Evolutionary conservation across 1,140 invertebrate species (phyloP), one percentile per base, ranked within the genome.

Genomic region (Platyura marginata): DNA sequence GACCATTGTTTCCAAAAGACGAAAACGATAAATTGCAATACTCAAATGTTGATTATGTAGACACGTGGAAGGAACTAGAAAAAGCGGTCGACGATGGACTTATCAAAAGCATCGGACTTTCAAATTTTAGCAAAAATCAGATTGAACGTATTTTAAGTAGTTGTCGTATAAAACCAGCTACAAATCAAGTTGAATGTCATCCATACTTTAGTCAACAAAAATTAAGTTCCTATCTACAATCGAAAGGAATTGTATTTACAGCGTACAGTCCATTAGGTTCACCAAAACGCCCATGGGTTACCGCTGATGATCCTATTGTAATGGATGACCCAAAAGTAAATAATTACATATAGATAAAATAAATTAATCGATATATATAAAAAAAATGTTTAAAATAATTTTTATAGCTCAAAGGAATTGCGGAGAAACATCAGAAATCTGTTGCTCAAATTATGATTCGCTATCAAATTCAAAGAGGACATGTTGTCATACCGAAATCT

Each of bases 41-140:
- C 43, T 73, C 57, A 23, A 68, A 75, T 44, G 65, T 72, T 33
- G 78, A 83, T 56, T 82, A 75, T 50, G 49, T 77, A 0, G 78
- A 83, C 23, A 81, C 81, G 0, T 88, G 81, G 80, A 69, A 71
- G 60, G 80, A 63, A 13, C 69, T 86, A 68, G 81, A 85, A 56
- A 62, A 74, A 42, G 70, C 70, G 42, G 71, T 77, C 2, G 57
- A 72, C 44, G 53, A 68, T 43, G 81, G 80, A 8, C 55, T 81
- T 21, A 62, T 70, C 0, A 74, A 69, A 47, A 71, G 72, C 34
- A 83, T 88, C 49, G 83, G 83, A 10, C 38, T 87, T 2, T 84
- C 79, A 9, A 88, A 87, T 54, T 88, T 88, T 53, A 85, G 81
- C 51, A 68, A 58, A 36, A 59, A 70, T 48, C 83, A 87, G 59